A percentile compares a stretch with the other conserved stretches of the same genome.
Conservation (phyloP, 2,888 invertebrate genomes). For the Eupeodes latifasciatus region DNA sequence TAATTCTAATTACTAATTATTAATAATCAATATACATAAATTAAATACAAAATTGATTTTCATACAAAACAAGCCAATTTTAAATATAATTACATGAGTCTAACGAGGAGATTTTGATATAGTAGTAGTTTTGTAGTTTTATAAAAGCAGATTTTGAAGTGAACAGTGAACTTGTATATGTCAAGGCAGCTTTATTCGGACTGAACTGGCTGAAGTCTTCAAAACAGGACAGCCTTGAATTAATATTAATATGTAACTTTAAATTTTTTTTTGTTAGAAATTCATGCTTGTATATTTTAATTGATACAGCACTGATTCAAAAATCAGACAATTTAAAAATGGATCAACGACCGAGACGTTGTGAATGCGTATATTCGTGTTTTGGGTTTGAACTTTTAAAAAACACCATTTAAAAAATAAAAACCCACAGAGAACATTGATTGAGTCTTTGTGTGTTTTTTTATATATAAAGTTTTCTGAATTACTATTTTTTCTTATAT, state of each 20-base stretch:
- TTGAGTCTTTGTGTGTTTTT: constrained; percentile 7
- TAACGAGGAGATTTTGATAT: constrained; percentile 39
- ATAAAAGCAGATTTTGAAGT: constrained; percentile 25
- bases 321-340: constrained; percentile 8
- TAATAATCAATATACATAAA: constrained; percentile 14
- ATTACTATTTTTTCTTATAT: constrained; percentile 7
- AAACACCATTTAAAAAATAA: not conserved
- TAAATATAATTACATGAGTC: constrained; percentile 3
- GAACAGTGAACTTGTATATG: constrained; percentile 50
- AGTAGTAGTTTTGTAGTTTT: not conserved
- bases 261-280: not conserved
- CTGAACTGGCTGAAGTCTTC: not conserved
- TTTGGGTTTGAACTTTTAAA: constrained; percentile 4
- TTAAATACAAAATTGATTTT: constrained; percentile 14
- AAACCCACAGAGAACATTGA: constrained; percentile 5
- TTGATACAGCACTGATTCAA: not conserved
- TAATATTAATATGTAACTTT: not conserved
- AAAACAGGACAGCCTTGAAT: constrained; percentile 19
- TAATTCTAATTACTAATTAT: not conserved
- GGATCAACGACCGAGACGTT: not conserved
- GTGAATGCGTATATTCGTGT: not conserved
- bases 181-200: constrained; percentile 54
- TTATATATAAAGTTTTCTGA: not conserved
- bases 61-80: constrained; percentile 18
- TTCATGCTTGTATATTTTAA: not conserved